Evolutionary conservation across 2,113 vertebrate species (phyloP).

Genomic region (Albula goreensis): DNA sequence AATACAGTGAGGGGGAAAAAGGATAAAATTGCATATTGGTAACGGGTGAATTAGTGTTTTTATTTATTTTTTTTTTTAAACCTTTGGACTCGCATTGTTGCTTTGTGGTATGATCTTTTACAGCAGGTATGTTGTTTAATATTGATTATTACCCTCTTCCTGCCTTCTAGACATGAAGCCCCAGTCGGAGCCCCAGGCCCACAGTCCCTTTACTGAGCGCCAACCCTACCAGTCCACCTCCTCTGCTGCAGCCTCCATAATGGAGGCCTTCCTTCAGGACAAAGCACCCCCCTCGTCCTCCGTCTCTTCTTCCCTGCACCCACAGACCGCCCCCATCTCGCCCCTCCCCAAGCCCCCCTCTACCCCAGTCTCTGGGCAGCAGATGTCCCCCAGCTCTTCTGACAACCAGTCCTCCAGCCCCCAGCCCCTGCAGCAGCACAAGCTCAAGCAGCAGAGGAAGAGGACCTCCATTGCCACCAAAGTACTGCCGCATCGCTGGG

Average conservation of each 20-base stretch:
- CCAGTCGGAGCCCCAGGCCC: conserved; percentile 77
- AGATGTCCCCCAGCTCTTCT: conserved; percentile 87
- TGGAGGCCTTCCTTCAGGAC: conserved; percentile 93
- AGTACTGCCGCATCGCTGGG: conserved; percentile 57
- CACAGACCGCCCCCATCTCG: conserved; percentile 70
- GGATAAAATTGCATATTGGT: background rate
- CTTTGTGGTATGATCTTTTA: background rate
- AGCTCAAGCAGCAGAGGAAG: conserved; percentile 94
- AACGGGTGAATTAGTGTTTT: background rate
- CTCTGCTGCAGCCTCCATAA: conserved; percentile 78
- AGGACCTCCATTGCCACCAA: conserved; percentile 89
- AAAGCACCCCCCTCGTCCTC: conserved; percentile 71
- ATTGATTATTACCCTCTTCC: background rate
- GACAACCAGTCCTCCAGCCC: conserved; percentile 93
- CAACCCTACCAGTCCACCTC: conserved; percentile 82
- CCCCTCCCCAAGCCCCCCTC: conserved; percentile 66
- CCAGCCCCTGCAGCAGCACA: conserved; percentile 94
- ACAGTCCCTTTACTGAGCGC: conserved; percentile 87
- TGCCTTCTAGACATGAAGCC: conserved; percentile 81
- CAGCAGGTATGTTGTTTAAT: background rate
- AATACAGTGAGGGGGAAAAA: background rate
- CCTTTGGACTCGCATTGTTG: background rate
- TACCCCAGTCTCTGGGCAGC: conserved; percentile 66
- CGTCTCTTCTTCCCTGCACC: conserved; percentile 56
- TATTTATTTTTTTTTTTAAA: background rate